Evolutionary conservation across 2,888 invertebrate species (phyloP).

Genomic region (Drymonia ruficornis): DNA sequence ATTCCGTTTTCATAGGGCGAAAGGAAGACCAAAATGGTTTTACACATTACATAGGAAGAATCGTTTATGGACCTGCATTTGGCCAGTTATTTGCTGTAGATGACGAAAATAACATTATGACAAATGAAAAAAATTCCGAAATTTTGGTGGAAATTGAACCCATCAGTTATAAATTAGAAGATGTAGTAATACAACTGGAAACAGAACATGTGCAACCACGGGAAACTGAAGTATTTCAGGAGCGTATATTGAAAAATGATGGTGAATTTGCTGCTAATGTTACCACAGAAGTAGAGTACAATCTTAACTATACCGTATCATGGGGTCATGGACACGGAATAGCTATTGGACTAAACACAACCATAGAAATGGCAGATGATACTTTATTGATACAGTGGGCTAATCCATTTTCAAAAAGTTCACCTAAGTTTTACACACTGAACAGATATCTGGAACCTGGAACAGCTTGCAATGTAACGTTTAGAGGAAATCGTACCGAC

Average conservation of each 20-base stretch:
- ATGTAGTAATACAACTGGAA: constrained; percentile 84
- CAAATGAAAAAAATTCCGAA: constrained; percentile 86
- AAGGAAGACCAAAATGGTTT: constrained; percentile 60
- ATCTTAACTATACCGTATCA: constrained; percentile 88
- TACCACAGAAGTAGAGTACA: constrained; percentile 90
- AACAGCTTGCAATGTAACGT: constrained; percentile 92
- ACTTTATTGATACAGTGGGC: constrained; percentile 89
- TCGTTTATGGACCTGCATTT: constrained; percentile 87
- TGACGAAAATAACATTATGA: constrained; percentile 83
- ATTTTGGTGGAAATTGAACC: constrained; percentile 93
- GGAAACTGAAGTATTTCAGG: constrained; percentile 82
- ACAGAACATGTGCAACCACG: constrained; percentile 79
- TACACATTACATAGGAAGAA: constrained; percentile 88
- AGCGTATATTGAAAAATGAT: constrained; percentile 79
- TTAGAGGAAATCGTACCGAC: constrained; percentile 89
- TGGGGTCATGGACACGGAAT: constrained; percentile 93
- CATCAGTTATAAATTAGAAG: constrained; percentile 89
- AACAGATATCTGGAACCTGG: constrained; percentile 89
- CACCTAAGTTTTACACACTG: constrained; percentile 84
- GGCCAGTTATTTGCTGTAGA: constrained; percentile 89
- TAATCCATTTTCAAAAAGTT: constrained; percentile 79
- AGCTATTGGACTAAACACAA: constrained; percentile 88
- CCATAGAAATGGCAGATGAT: constrained; percentile 85
- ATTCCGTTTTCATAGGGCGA: constrained; percentile 71
- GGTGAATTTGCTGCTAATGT: constrained; percentile 86